Percentiles rank a stretch among this genome's conserved stretches.
phyloP scores from a whole-genome alignment of 2,113 vertebrate genomes.

The Rattus rattus region DNA sequence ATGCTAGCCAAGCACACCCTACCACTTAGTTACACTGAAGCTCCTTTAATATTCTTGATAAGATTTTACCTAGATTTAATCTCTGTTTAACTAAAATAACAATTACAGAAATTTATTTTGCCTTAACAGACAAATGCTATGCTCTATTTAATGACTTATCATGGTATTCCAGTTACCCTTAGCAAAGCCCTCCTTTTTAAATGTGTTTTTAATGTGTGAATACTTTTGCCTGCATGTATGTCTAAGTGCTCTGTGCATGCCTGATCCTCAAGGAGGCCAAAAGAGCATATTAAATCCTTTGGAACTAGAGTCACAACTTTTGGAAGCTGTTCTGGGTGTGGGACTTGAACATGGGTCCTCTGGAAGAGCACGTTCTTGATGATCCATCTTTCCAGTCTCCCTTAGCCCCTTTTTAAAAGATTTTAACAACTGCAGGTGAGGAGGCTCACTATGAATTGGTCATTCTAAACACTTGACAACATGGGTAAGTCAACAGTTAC shows the following conservation, averaged over 20 bases:
- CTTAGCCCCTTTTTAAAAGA: slow-evolving; percentile 20
- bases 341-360: background rate
- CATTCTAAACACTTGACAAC: slow-evolving; percentile 28
- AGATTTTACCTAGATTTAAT: slow-evolving; percentile 13
- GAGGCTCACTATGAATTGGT: slow-evolving; percentile 34
- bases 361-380: background rate
- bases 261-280: background rate
- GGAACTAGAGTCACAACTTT: background rate
- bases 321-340: background rate
- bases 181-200: background rate
- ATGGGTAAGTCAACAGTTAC: slow-evolving; percentile 6
- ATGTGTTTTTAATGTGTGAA: background rate
- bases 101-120: background rate
- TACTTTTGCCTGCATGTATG: background rate
- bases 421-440: slow-evolving; percentile 30
- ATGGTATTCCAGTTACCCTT: background rate
- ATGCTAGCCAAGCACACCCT: background rate
- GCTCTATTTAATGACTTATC: background rate
- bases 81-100: background rate
- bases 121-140: background rate
- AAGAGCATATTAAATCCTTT: background rate
- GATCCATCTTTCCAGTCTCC: background rate
- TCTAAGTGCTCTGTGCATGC: background rate
- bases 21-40: background rate
- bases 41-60: background rate